Conservation (phyloP, 2,888 invertebrate genomes). For the Brenthis ino region DNA sequence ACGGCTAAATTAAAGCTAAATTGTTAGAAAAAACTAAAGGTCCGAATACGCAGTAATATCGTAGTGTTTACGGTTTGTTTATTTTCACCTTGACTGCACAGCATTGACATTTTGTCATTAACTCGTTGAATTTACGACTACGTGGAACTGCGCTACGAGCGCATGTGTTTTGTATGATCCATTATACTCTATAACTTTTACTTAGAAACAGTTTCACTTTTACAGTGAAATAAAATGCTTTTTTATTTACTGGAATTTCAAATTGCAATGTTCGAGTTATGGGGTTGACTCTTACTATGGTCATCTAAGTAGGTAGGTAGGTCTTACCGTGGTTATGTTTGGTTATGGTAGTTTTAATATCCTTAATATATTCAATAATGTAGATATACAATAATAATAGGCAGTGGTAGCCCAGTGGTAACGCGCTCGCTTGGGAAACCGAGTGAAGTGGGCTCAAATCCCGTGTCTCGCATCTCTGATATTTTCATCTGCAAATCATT, state of each 20-base stretch:
- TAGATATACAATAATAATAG: too few relatives aligned
- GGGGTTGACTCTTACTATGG: too few relatives aligned
- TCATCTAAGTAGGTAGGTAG: too few relatives aligned
- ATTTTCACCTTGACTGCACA: slow-evolving; percentile 16
- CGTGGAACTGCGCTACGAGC: slow-evolving; percentile 1
- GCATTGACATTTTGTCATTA: slow-evolving; percentile 28
- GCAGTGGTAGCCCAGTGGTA: too few relatives aligned
- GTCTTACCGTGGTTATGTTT: too few relatives aligned
- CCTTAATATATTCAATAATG: too few relatives aligned
- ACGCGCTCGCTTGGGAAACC: too few relatives aligned
- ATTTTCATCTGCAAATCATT: too few relatives aligned
- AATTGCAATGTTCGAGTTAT: not conserved
- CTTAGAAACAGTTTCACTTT: slow-evolving; percentile 10
- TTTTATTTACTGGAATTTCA: slow-evolving; percentile 1
- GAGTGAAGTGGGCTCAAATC: too few relatives aligned
- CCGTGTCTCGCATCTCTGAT: too few relatives aligned
- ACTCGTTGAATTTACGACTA: slow-evolving; percentile 20
- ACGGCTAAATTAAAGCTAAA: not conserved
- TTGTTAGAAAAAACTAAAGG: not conserved
- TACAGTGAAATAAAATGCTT: not conserved
- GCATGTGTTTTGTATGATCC: not conserved
- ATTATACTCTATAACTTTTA: not conserved
- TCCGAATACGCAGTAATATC: not conserved
- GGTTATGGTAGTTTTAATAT: too few relatives aligned
- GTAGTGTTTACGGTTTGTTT: slow-evolving; percentile 13